Conservation (phyloP, 2,113 vertebrate genomes). For the Pampusana beccarii region DNA sequence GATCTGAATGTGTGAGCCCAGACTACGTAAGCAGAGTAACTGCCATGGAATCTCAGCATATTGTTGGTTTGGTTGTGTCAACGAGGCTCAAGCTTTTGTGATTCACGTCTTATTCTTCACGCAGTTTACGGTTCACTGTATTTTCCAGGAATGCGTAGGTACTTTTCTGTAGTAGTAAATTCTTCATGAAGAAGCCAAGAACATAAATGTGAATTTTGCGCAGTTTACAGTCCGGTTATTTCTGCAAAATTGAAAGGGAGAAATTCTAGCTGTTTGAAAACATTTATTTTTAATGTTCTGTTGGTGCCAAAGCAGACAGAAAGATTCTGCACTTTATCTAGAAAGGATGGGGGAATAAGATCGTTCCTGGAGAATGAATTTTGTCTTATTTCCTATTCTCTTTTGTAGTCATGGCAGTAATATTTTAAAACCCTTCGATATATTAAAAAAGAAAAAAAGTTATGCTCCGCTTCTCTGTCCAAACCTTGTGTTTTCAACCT, state of each 20-base stretch:
- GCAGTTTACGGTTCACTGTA: not conserved
- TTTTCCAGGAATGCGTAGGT: not conserved
- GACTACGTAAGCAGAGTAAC: not conserved
- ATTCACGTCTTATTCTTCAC: not conserved
- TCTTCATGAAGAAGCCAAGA: slow-evolving; percentile 26
- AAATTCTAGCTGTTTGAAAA: not conserved
- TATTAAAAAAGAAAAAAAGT: not conserved
- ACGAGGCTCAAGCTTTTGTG: not conserved
- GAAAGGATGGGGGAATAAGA: not conserved
- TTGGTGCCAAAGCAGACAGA: not conserved
- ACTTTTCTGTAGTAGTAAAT: not conserved
- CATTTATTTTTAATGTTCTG: slow-evolving; percentile 35
- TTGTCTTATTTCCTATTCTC: not conserved
- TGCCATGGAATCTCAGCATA: not conserved
- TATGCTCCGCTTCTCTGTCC: not conserved
- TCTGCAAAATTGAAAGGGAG: not conserved
- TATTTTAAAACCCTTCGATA: not conserved
- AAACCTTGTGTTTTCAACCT: not conserved
- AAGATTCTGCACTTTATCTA: not conserved
- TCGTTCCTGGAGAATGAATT: not conserved
- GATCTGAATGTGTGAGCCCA: not conserved
- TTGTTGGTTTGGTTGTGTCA: not conserved
- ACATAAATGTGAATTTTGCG: not conserved
- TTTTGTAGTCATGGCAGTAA: not conserved
- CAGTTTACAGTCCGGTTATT: not conserved